A percentile compares a stretch with the other conserved stretches of the same genome.
Evolutionary conservation across 2,113 vertebrate genomes (phyloP).

Genomic region (Anthoscopus minutus): DNA sequence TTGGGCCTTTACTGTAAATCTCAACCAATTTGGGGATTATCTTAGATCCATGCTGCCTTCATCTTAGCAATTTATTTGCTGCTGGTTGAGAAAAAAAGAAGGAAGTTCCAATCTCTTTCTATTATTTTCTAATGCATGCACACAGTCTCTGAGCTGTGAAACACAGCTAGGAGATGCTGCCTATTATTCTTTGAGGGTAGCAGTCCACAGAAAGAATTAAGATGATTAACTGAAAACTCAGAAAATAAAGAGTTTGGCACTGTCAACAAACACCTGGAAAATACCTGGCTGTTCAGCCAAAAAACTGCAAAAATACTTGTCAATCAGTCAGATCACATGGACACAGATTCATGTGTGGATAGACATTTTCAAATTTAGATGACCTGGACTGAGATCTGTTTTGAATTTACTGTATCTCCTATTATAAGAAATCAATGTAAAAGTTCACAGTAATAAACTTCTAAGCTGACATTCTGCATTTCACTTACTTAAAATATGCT

Average conservation of each 20-base stretch:
- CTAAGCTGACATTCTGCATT: background rate
- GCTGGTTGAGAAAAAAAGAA: background rate
- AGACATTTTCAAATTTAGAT: background rate
- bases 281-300: background rate
- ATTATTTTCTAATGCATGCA: background rate
- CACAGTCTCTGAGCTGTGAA: background rate
- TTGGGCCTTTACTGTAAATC: background rate
- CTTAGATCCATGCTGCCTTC: background rate
- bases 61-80: background rate
- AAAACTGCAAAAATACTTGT: background rate
- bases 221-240: background rate
- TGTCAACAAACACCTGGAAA: background rate
- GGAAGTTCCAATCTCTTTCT: background rate
- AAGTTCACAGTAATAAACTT: background rate
- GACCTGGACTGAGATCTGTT: background rate
- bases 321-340: background rate
- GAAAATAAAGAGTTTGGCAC: background rate
- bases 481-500: background rate
- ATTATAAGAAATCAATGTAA: background rate
- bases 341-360: background rate
- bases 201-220: background rate
- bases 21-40: background rate
- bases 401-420: background rate
- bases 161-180: background rate
- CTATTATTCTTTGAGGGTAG: background rate